Conservation (phyloP, 2,113 vertebrate genomes). For the Piaya cayana region DNA sequence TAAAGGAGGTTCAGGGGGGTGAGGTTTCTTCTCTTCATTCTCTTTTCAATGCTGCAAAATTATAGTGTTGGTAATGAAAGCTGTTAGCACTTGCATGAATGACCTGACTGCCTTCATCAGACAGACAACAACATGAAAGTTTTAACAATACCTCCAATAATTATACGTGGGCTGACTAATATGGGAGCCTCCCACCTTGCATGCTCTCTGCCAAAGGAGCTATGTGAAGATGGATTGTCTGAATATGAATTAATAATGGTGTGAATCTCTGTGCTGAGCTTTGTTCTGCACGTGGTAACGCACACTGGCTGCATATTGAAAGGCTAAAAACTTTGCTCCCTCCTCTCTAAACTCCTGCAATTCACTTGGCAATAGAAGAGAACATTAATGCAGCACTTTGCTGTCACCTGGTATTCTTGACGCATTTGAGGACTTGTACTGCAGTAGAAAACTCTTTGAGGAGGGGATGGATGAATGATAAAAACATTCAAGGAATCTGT, state of each 20-base stretch:
- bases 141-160: background rate
- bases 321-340: background rate
- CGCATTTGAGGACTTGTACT: background rate
- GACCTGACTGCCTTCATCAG: background rate
- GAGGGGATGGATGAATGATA: background rate
- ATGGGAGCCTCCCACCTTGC: background rate
- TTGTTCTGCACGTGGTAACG: background rate
- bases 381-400: background rate
- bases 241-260: background rate
- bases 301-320: background rate
- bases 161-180: background rate
- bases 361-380: background rate
- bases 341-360: background rate
- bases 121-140: background rate
- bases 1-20: background rate
- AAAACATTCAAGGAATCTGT: background rate
- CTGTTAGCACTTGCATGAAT: background rate
- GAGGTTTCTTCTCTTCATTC: background rate
- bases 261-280: background rate
- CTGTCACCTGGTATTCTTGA: background rate
- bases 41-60: accelerated
- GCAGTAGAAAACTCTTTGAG: background rate
- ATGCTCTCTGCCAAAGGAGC: background rate
- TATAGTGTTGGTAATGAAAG: background rate
- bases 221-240: background rate